Conservation (phyloP, 2,113 vertebrate species). For the Boulengeromyrus knoepffleri region DNA sequence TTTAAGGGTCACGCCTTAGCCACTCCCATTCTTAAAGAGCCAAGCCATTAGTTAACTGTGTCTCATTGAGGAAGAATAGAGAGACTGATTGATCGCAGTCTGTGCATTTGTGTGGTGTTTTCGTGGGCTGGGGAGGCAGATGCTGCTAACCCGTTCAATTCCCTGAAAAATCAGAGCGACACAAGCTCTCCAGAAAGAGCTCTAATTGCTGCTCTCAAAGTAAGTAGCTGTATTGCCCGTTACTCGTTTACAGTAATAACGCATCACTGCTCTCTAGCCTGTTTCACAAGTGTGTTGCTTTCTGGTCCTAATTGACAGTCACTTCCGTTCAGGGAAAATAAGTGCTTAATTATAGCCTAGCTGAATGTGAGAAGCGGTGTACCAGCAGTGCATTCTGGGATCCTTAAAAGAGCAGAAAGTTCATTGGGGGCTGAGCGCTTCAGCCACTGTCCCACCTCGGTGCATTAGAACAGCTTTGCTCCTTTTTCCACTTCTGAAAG, state of each 20-base stretch:
- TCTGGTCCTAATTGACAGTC: conserved; percentile 52
- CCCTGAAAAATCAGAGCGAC: conserved; percentile 34
- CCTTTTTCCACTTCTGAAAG: background rate
- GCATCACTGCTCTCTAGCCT: conserved; percentile 46
- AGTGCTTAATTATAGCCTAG: conserved; percentile 45
- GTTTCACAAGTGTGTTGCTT: conserved; percentile 40
- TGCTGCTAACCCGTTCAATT: conserved; percentile 34
- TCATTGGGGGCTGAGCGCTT: background rate
- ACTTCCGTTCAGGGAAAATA: conserved; percentile 41
- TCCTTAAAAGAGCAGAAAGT: background rate
- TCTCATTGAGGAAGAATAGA: conserved; percentile 37
- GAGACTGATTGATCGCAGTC: conserved; percentile 34
- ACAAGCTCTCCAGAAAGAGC: conserved; percentile 17
- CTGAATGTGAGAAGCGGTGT: conserved; percentile 33
- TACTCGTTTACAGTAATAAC: conserved; percentile 46
- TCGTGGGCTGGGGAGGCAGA: background rate
- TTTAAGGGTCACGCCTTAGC: conserved; percentile 16
- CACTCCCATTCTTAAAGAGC: conserved; percentile 17
- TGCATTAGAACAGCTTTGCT: background rate
- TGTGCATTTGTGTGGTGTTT: background rate
- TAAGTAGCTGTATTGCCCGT: conserved; percentile 36
- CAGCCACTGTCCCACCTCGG: background rate
- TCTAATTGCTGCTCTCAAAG: conserved; percentile 39
- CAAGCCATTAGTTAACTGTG: conserved; percentile 41
- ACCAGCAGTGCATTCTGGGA: conserved; percentile 18